Evolutionary conservation across 2,888 invertebrate species (phyloP).

Genomic region (Griposia aprilina): DNA sequence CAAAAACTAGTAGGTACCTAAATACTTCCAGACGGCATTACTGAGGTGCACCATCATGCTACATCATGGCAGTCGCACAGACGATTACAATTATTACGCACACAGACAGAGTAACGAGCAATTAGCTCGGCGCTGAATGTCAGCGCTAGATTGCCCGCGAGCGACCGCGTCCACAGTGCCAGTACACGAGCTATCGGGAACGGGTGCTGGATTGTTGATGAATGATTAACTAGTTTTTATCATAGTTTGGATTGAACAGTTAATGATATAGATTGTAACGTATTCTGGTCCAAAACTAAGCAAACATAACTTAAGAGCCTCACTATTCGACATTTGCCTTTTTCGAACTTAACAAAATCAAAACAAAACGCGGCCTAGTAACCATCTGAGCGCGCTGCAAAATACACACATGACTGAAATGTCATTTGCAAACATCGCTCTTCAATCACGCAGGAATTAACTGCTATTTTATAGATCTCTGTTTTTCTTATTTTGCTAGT

Average conservation of each 20-base stretch:
- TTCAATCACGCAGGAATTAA: neutral
- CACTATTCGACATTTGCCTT: neutral
- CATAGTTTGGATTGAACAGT: neutral
- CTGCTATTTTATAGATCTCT: neutral
- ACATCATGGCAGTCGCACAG: neutral
- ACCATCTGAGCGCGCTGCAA: neutral
- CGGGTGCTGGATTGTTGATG: neutral
- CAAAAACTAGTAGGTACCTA: neutral
- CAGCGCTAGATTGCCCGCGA: slow-evolving; percentile 15
- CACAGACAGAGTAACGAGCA: slow-evolving; percentile 37
- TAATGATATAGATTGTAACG: neutral
- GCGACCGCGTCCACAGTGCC: slow-evolving; percentile 8
- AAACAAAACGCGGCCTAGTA: neutral
- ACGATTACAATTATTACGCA: slow-evolving; percentile 22
- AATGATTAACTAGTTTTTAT: neutral
- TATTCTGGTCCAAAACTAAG: neutral
- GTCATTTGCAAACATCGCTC: neutral
- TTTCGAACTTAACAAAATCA: neutral
- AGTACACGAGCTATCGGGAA: neutral
- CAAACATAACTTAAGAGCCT: neutral
- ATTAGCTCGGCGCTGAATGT: slow-evolving; percentile 33
- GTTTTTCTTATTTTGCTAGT: neutral
- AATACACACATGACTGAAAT: neutral
- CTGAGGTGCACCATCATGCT: neutral
- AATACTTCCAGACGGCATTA: slow-evolving; percentile 8